Evolutionary conservation across 1,140 invertebrate species (phyloP), one percentile per base, ranked within the genome.

Genomic region (Bombus confusus): DNA sequence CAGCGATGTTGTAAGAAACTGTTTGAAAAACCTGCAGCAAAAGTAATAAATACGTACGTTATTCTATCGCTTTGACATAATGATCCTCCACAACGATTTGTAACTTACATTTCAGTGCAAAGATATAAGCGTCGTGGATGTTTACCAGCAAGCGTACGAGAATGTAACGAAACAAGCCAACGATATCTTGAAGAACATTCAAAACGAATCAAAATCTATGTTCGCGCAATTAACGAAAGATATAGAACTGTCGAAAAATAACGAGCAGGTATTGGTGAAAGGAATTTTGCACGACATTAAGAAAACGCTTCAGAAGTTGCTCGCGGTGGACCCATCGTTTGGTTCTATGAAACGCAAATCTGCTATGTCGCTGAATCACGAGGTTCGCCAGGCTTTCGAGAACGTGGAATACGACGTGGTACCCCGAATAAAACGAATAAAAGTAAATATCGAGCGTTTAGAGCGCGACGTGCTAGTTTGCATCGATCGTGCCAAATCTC

Each of bases 291-390:
- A 62, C 3, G 69, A 39, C 12, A 64, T 90, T 5, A 83, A 86
- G 9, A 43, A 31, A 15, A 88, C 74, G 2, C 57, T 91, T 28
- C 43, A 73, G 3, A 43, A 88, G 52, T 10, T 92, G 6, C 64
- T 80, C 0, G 76, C 31, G 2, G 34, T 92, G 1, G 85, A 92
- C 47, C 59, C 76, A 3, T 39, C 73, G 15, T 90, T 69, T 3
- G 91, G 72, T 6, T 76, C 57, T 3, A 66, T 59, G 41, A 88
- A 87, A 47, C 83, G 90, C 39, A 81, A 86, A 25, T 71, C 84
- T 1, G 68, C 76, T 22, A 59, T 88, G 71, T 47, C 52, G 12
- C 47, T 92, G 5, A 88, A 86, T 10, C 31, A 91, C 62, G 73
- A 81, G 34, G 69, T 69, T 8, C 68, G n/a, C 5, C 80, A 81